Conservation (phyloP, 1,140 invertebrate species). For the Bombus pyrosoma region DNA sequence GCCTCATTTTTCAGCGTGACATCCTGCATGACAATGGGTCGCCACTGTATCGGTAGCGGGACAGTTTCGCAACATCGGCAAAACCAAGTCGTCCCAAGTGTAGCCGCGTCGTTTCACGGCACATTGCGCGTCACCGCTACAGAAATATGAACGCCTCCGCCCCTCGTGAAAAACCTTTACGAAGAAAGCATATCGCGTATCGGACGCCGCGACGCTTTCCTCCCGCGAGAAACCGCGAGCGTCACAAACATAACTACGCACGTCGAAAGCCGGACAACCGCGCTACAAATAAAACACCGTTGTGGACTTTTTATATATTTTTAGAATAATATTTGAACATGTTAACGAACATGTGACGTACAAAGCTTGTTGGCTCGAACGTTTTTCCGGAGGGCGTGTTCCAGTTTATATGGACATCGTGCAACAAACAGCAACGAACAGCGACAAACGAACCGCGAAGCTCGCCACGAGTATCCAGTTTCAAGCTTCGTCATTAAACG, state of each 20-base stretch:
- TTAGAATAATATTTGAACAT: not conserved
- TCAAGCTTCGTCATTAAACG: slow-evolving; percentile 30
- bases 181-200: not conserved
- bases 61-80: slow-evolving; percentile 43
- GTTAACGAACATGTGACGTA: slow-evolving; percentile 5
- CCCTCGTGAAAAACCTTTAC: not conserved
- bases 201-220: not conserved
- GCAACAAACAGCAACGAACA: slow-evolving; percentile 1
- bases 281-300: not conserved
- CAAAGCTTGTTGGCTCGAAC: not conserved
- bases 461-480: slow-evolving; percentile 1
- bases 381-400: not conserved
- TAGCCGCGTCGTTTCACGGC: slow-evolving; percentile 56
- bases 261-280: not conserved
- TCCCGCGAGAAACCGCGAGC: not conserved
- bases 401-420: not conserved
- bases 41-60: slow-evolving; percentile 22
- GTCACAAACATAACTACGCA: not conserved
- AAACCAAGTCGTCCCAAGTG: slow-evolving; percentile 27
- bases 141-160: slow-evolving; percentile 10
- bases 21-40: slow-evolving; percentile 59
- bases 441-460: slow-evolving; percentile 30
- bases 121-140: slow-evolving; percentile 50
- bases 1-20: slow-evolving; percentile 51
- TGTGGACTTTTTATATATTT: not conserved